These are phyloP conservation scores for Chaetops frenatus DNA, from an alignment of 2,113 vertebrate genomes.

Conservation along the genomic window DNA sequence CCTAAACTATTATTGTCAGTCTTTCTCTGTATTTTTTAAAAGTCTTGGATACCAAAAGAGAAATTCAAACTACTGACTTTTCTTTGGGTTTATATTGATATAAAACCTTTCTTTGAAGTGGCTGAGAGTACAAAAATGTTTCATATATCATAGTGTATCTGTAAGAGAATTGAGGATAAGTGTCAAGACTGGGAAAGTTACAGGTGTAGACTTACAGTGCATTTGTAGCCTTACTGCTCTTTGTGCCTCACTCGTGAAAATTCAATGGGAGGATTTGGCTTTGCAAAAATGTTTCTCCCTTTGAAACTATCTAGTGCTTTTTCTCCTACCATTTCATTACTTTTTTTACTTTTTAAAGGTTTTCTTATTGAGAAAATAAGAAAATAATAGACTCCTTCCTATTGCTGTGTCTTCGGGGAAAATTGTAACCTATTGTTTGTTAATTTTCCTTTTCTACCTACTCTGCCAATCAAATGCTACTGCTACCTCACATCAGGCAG, in stretches of 20 bases:
- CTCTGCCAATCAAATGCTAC: background rate
- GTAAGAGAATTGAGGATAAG: background rate
- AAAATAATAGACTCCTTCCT: too few species aligned
- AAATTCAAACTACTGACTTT: background rate
- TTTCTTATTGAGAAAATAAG: background rate
- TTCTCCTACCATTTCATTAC: background rate
- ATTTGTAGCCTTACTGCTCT: background rate
- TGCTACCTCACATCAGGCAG: background rate
- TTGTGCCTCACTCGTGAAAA: background rate
- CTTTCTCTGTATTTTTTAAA: background rate
- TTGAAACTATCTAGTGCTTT: background rate
- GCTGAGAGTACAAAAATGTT: background rate
- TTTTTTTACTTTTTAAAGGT: background rate
- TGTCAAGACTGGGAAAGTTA: background rate
- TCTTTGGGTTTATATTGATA: background rate
- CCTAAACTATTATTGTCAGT: background rate
- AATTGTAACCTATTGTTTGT: background rate
- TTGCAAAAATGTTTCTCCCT: background rate
- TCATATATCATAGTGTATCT: background rate
- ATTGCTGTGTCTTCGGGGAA: background rate
- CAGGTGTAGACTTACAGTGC: background rate
- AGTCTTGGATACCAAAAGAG: background rate
- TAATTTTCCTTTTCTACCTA: background rate
- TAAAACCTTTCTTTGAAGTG: slow-evolving; percentile 8
- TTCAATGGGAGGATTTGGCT: background rate